A percentile compares a stretch with the other conserved stretches of the same genome.
Evolutionary conservation across 2,888 invertebrate genomes (phyloP).

Genomic region (Dinocampus coccinellae): DNA sequence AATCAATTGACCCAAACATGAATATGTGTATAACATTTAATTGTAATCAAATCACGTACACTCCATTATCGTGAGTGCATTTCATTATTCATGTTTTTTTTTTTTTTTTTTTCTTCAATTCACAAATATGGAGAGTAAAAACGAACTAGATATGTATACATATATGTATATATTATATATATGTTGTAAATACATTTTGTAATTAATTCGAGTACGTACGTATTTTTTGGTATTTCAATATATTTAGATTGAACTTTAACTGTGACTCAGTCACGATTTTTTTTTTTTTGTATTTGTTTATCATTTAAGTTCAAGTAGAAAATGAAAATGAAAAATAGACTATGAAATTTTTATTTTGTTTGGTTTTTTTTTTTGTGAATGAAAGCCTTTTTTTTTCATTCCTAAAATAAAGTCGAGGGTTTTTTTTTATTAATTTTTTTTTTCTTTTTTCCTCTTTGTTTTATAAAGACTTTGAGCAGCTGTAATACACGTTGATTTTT

Average conservation of each 20-base stretch:
- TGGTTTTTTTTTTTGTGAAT: background rate
- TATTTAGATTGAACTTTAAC: background rate
- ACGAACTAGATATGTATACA: background rate
- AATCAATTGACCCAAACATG: slow-evolving; percentile 13
- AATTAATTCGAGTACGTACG: too few species aligned
- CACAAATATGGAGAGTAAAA: background rate
- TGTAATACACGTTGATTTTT: background rate
- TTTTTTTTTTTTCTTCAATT: background rate
- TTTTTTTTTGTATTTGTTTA: background rate
- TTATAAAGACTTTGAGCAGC: background rate
- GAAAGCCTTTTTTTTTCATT: background rate
- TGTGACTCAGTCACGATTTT: background rate
- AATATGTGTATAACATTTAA: slow-evolving; percentile 36
- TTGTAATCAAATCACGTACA: slow-evolving; percentile 36
- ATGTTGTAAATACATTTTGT: background rate
- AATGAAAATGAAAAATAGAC: background rate
- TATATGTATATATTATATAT: background rate
- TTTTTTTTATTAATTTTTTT: background rate
- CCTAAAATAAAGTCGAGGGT: background rate
- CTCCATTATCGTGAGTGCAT: slow-evolving; percentile 1
- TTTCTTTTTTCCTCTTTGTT: background rate
- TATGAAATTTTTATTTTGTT: background rate
- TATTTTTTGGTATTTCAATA: background rate
- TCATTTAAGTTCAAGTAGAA: background rate
- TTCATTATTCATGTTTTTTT: background rate